Conservation (phyloP, 2,797 vertebrate species). For the Anolis apletophallus region DNA sequence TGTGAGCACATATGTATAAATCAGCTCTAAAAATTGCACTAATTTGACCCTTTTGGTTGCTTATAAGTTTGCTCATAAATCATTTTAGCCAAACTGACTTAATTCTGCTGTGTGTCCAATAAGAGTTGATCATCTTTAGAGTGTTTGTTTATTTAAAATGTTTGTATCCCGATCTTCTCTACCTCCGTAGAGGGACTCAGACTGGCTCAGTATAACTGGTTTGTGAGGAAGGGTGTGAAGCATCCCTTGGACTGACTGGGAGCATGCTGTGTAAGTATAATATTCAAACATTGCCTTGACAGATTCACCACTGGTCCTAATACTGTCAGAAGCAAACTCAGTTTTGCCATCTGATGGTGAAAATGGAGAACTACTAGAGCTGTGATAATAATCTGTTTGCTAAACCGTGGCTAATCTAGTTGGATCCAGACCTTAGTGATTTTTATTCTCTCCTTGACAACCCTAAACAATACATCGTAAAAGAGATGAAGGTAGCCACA, state of each 20-base stretch:
- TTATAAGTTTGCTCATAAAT: background rate
- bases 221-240: background rate
- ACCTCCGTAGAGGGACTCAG: too few relatives aligned
- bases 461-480: background rate
- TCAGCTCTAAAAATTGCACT: constrained; percentile 3
- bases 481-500: background rate
- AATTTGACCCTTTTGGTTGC: background rate
- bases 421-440: background rate
- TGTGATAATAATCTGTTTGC: background rate
- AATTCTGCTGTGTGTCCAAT: constrained; percentile 8
- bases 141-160: too few relatives aligned
- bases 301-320: background rate
- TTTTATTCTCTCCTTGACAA: background rate
- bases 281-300: background rate
- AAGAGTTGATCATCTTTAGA: background rate
- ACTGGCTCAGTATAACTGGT: constrained; percentile 8
- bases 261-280: background rate
- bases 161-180: too few relatives aligned
- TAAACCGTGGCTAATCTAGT: background rate
- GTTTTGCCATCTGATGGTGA: constrained; percentile 37
- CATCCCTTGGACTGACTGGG: background rate
- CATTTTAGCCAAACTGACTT: constrained; percentile 7
- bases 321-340: constrained; percentile 21
- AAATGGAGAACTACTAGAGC: constrained; percentile 21
- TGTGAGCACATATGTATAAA: background rate